Evolutionary conservation across 2,797 vertebrate genomes (phyloP).

Genomic region (Saxicola maurus): DNA sequence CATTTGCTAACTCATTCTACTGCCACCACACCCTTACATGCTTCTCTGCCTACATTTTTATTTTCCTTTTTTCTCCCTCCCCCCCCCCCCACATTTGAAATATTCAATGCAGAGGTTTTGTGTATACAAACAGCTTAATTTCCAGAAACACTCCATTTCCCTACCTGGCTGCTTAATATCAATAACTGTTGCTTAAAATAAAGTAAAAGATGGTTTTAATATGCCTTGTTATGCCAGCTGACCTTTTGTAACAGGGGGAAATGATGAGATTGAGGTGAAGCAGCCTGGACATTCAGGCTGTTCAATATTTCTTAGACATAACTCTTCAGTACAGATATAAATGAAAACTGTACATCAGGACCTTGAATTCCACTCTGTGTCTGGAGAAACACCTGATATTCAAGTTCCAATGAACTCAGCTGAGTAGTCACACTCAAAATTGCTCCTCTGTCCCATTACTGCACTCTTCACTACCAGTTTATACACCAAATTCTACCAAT

Average conservation of each 20-base stretch:
- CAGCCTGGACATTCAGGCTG: not conserved
- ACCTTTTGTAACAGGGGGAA: slow-evolving; percentile 27
- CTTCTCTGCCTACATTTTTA: not conserved
- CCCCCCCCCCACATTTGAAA: not conserved
- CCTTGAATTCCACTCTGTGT: not conserved
- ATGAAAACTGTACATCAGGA: not conserved
- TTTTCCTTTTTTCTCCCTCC: rapidly evolving
- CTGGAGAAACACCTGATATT: not conserved
- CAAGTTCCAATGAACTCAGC: not conserved
- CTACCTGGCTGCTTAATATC: not conserved
- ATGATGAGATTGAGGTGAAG: not conserved
- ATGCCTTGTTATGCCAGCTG: slow-evolving; percentile 7
- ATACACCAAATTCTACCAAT: rapidly evolving
- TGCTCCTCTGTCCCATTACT: not conserved
- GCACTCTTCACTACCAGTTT: not conserved
- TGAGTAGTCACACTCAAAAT: not conserved
- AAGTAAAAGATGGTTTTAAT: slow-evolving; percentile 25
- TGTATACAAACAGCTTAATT: not conserved
- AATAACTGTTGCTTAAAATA: slow-evolving; percentile 15
- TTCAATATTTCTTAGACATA: not conserved
- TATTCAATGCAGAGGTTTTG: not conserved
- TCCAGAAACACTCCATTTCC: not conserved
- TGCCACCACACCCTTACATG: not conserved
- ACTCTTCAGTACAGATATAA: not conserved
- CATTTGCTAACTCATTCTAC: not conserved